Evolutionary conservation across 2,113 vertebrate genomes (phyloP).

Genomic region (Sylvia atricapilla): DNA sequence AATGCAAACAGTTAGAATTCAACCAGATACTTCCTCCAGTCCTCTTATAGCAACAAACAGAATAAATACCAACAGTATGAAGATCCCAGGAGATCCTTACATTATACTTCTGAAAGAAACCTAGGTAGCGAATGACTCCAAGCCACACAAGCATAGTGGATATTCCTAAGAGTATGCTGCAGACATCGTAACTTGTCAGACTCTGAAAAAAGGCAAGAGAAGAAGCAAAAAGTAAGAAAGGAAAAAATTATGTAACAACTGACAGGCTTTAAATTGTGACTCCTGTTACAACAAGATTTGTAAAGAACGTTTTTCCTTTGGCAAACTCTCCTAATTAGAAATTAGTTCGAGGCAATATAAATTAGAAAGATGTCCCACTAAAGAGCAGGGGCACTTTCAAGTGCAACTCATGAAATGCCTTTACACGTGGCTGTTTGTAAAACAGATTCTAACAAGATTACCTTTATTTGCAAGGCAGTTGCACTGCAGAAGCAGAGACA

Average conservation of each 20-base stretch:
- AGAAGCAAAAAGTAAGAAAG: neutral
- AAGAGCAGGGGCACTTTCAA: neutral
- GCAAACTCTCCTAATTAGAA: neutral
- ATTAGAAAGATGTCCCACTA: neutral
- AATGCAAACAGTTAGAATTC: constrained; percentile 56
- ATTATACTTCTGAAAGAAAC: constrained; percentile 96
- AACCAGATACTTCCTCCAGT: neutral
- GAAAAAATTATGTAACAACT: neutral
- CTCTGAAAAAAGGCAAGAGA: constrained; percentile 68
- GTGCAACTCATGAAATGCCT: neutral
- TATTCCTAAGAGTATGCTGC: constrained; percentile 90
- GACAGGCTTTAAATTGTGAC: neutral
- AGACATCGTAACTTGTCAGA: constrained; percentile 88
- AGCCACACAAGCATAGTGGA: constrained; percentile 93
- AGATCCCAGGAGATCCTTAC: constrained; percentile 74
- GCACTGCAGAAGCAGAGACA: neutral
- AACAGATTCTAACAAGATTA: neutral
- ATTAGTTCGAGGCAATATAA: neutral
- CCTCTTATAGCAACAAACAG: constrained; percentile 16
- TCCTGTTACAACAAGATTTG: neutral
- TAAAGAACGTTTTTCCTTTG: neutral
- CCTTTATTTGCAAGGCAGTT: neutral
- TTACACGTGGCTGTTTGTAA: neutral
- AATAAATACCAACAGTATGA: constrained; percentile 42
- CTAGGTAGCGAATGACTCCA: constrained; percentile 90